These are phyloP conservation scores for Tachypleus tridentatus DNA, from an alignment of 1,140 invertebrate species.

Conservation along the genomic window DNA sequence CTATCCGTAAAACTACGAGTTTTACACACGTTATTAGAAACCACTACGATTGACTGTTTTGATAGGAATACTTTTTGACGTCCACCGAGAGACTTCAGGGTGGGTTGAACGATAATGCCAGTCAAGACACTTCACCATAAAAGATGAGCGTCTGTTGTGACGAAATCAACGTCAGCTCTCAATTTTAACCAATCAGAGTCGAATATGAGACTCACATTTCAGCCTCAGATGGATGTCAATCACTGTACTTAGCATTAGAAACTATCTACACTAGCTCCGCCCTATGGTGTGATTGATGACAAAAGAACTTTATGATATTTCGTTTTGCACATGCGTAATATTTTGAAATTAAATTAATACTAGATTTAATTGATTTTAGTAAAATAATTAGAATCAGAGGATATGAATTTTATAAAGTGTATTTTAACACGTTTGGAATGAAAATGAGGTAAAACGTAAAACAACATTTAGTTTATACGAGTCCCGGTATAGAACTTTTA, in stretches of 20 bases:
- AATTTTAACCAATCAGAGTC: slow-evolving; percentile 11
- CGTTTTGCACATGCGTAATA: too few species aligned
- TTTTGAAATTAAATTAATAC: too few species aligned
- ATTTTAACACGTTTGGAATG: too few species aligned
- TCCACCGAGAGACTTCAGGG: slow-evolving; percentile 26
- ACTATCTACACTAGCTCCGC: slow-evolving; percentile 12
- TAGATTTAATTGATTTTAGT: too few species aligned
- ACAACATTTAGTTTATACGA: too few species aligned
- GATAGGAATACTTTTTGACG: slow-evolving; percentile 29
- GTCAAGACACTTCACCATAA: slow-evolving; percentile 31
- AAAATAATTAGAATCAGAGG: too few species aligned
- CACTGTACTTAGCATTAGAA: slow-evolving; percentile 14
- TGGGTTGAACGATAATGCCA: slow-evolving; percentile 30
- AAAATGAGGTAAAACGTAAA: too few species aligned
- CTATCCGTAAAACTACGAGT: slow-evolving; percentile 21
- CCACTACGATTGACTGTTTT: slow-evolving; percentile 27
- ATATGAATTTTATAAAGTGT: too few species aligned
- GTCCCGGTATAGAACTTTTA: too few species aligned
- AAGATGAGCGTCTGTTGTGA: slow-evolving; percentile 23
- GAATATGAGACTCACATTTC: background rate
- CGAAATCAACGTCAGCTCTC: slow-evolving; percentile 17
- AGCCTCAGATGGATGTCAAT: slow-evolving; percentile 23
- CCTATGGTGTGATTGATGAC: slow-evolving; percentile 21
- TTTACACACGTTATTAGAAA: slow-evolving; percentile 17
- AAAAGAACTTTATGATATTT: slow-evolving; percentile 19